Conservation (phyloP, 2,797 vertebrate species). For the Coregonus suidteri region DNA sequence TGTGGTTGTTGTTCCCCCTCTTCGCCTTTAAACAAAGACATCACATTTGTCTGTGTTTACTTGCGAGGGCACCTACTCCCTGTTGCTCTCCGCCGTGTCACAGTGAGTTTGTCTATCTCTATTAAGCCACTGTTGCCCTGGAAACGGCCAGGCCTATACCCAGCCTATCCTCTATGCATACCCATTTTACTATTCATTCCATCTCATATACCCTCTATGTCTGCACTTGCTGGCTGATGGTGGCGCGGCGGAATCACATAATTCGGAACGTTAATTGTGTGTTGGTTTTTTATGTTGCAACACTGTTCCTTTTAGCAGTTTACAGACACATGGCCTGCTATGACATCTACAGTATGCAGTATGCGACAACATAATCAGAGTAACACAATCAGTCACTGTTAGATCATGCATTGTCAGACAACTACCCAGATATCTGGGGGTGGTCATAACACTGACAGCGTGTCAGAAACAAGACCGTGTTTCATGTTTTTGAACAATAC, state of each 20-base stretch:
- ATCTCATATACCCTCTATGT: constrained; percentile 46
- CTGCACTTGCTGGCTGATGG: constrained; percentile 25
- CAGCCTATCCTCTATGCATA: constrained; percentile 30
- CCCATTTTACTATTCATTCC: constrained; percentile 59
- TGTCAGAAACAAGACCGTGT: neutral
- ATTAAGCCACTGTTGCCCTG: constrained; percentile 57
- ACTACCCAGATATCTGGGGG: neutral
- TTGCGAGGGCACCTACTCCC: neutral
- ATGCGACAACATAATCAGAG: neutral
- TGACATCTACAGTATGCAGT: neutral
- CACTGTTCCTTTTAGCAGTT: neutral
- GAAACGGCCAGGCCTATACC: constrained; percentile 36
- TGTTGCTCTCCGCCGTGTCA: neutral
- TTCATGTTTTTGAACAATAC: neutral
- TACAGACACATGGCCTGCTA: neutral
- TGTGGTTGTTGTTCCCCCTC: neutral
- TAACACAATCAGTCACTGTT: too few species aligned
- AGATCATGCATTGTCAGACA: neutral
- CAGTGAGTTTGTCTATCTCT: constrained; percentile 52
- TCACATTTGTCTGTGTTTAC: neutral
- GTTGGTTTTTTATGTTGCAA: neutral
- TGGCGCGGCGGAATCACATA: too few species aligned
- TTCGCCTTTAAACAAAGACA: neutral
- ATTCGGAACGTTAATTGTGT: neutral
- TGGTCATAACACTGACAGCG: neutral